Percentiles rank a stretch among this genome's conserved stretches.
Evolutionary conservation across 2,797 vertebrate genomes (phyloP).

Genomic region (Myripristis murdjan): DNA sequence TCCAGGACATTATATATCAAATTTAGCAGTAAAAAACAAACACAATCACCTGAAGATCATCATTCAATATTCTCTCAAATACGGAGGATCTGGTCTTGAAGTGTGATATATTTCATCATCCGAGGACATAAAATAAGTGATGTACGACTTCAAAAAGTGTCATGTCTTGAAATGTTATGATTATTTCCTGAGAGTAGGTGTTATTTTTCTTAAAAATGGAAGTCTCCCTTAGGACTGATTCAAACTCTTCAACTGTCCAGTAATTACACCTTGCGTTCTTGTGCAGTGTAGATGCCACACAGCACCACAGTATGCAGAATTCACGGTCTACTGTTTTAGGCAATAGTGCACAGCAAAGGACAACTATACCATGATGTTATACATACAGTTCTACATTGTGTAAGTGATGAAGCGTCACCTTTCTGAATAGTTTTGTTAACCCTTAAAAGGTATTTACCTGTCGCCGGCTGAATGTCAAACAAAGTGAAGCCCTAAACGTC

Average conservation of each 20-base stretch:
- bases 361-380: background rate
- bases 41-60: too few species aligned
- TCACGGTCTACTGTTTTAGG: background rate
- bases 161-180: background rate
- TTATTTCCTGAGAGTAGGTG: background rate
- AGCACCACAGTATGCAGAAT: background rate
- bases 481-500: conserved; percentile 49
- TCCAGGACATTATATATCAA: too few species aligned
- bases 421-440: background rate
- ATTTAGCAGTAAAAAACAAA: too few species aligned
- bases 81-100: too few species aligned
- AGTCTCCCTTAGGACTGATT: background rate
- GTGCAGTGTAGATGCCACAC: background rate
- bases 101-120: too few species aligned
- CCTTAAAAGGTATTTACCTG: conserved; percentile 68
- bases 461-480: conserved; percentile 63
- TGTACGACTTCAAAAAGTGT: background rate
- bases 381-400: background rate
- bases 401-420: background rate
- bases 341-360: too few species aligned
- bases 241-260: background rate
- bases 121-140: too few species aligned
- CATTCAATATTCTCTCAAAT: too few species aligned
- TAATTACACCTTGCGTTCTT: background rate
- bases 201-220: background rate